A percentile compares a stretch with the other conserved stretches of the same genome.
Conservation (phyloP, 2,113 vertebrate genomes). For the Callospermophilus lateralis region DNA sequence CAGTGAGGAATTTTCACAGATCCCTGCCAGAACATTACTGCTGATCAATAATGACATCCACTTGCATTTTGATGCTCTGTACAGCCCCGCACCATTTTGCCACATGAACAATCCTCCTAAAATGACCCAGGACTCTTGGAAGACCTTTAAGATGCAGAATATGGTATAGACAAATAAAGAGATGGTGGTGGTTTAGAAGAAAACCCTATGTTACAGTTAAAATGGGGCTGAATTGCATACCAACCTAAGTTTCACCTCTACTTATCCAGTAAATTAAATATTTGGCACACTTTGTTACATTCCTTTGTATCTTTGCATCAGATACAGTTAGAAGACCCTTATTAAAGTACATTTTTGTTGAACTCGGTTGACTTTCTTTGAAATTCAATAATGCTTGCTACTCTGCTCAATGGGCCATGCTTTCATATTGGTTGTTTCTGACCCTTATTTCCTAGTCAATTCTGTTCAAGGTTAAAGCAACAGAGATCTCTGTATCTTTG, state of each 20-base stretch:
- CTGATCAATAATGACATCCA: neutral
- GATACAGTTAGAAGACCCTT: neutral
- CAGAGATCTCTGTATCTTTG: slow-evolving; percentile 3
- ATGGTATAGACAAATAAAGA: neutral
- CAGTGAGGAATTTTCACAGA: neutral
- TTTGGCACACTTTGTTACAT: neutral
- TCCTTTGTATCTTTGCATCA: neutral
- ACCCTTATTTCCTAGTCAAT: neutral
- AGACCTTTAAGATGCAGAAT: neutral
- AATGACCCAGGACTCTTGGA: neutral
- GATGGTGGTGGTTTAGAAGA: neutral
- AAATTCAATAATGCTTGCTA: neutral
- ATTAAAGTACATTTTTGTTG: neutral
- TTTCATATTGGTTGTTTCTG: neutral
- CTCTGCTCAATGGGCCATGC: neutral
- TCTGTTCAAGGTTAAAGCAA: neutral
- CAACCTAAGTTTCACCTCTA: no score
- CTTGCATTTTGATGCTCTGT: neutral
- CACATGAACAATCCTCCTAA: neutral
- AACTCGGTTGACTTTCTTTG: neutral
- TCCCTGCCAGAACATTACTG: neutral
- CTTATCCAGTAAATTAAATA: neutral
- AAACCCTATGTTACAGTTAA: neutral
- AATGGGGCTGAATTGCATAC: no score
- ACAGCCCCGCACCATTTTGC: neutral